A percentile compares a stretch with the other conserved stretches of the same genome.
Conservation (phyloP, 2,113 vertebrate genomes). For the Boleophthalmus pectinirostris region DNA sequence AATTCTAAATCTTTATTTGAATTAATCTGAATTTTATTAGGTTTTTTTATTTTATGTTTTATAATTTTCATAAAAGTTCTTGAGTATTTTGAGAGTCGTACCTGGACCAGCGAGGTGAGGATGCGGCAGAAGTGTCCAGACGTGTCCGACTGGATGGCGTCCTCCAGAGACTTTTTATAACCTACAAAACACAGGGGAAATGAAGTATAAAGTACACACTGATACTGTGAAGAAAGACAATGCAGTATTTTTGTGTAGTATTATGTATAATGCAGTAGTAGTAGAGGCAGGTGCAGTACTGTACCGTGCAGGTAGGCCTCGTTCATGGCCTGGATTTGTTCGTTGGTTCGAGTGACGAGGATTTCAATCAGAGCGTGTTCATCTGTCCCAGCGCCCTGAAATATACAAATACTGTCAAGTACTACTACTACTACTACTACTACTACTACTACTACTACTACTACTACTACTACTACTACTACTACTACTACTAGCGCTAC, state of each 20-base stretch:
- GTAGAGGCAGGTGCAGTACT: not conserved
- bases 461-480: no score
- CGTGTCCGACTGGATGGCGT: constrained; percentile 89
- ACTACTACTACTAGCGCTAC: no score
- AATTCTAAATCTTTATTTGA: not conserved
- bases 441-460: not conserved
- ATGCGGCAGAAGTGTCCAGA: constrained; percentile 91
- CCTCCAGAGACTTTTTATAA: constrained; percentile 88
- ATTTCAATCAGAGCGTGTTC: constrained; percentile 93
- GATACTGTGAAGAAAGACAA: no score
- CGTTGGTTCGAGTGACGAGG: constrained; percentile 88
- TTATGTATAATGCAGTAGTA: no score
- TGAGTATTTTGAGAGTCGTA: constrained; percentile 48
- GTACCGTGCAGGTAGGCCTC: constrained; percentile 81
- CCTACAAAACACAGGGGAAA: constrained; percentile 62
- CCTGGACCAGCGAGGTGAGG: constrained; percentile 90
- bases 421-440: not conserved
- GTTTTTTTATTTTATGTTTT: no score
- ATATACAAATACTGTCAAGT: not conserved
- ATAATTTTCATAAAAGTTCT: no score
- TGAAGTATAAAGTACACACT: no score
- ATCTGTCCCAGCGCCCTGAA: constrained; percentile 91
- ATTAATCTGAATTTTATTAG: no score
- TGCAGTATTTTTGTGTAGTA: no score
- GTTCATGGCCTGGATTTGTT: constrained; percentile 87